Conservation (phyloP, 2,113 vertebrate species). For the Merops nubicus region DNA sequence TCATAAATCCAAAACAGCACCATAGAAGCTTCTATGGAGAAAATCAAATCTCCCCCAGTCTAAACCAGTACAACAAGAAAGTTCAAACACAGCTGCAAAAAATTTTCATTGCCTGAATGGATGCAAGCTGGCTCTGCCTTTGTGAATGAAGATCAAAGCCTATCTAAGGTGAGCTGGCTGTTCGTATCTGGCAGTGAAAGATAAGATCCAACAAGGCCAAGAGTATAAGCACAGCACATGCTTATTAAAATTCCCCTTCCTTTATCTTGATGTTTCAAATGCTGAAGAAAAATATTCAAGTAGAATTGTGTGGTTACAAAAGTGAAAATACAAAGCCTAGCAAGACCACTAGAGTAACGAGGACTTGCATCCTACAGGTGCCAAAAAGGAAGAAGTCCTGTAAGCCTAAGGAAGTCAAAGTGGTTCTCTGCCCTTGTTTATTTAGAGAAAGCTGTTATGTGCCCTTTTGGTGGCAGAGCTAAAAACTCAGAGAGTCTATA, state of each 20-base stretch:
- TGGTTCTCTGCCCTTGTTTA: background rate
- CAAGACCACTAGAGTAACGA: background rate
- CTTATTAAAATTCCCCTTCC: background rate
- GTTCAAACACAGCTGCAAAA: background rate
- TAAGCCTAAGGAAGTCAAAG: background rate
- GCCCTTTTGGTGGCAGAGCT: background rate
- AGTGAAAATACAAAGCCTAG: background rate
- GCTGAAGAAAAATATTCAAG: background rate
- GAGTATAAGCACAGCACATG: background rate
- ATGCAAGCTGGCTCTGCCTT: background rate
- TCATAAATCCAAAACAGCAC: background rate
- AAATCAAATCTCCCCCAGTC: background rate
- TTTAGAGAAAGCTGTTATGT: background rate
- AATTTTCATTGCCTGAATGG: background rate
- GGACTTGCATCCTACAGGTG: background rate
- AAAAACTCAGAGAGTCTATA: background rate
- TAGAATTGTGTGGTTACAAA: background rate
- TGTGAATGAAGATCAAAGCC: background rate
- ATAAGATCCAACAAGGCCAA: background rate
- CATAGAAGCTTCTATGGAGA: background rate
- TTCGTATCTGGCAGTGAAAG: background rate
- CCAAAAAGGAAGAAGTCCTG: background rate
- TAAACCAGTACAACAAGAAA: background rate
- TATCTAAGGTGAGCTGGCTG: background rate
- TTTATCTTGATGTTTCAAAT: background rate